These are phyloP conservation scores for Penaeus chinensis DNA, from an alignment of 1,140 invertebrate genomes.

Conservation along the genomic window DNA sequence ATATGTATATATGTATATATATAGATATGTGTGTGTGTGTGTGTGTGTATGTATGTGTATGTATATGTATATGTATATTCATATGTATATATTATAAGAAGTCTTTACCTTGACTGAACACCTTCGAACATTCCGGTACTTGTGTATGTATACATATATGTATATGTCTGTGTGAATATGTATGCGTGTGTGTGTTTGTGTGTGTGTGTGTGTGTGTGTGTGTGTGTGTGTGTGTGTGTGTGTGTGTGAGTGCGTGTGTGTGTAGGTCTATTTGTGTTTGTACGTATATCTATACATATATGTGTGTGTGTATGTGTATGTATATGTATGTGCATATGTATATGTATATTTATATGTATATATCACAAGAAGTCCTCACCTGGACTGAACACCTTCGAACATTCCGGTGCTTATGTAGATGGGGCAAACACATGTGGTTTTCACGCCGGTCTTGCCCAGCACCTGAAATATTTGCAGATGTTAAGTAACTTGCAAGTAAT, in stretches of 20 bases:
- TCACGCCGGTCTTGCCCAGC: slow-evolving; percentile 73
- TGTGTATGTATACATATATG: slow-evolving; percentile 79
- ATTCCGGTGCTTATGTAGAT: slow-evolving; percentile 79
- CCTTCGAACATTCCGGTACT: slow-evolving; percentile 72
- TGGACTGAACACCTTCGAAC: slow-evolving; percentile 81
- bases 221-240: too few relatives aligned
- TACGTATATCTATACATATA: too few relatives aligned
- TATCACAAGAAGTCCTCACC: slow-evolving; percentile 71
- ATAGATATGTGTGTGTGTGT: background rate
- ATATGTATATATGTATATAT: too few relatives aligned
- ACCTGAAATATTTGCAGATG: background rate
- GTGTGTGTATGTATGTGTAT: background rate
- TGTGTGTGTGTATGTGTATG: background rate
- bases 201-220: too few relatives aligned
- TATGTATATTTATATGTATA: slow-evolving; percentile 11
- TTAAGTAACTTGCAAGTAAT: background rate
- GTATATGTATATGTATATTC: slow-evolving; percentile 6
- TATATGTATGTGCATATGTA: slow-evolving; percentile 4
- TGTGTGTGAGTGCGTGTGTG: too few relatives aligned
- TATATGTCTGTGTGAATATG: background rate
- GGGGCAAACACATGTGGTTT: slow-evolving; percentile 91
- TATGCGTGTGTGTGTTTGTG: too few relatives aligned
- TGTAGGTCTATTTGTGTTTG: too few relatives aligned
- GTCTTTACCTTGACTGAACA: slow-evolving; percentile 80
- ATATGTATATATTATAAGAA: slow-evolving; percentile 22